A percentile compares a stretch with the other conserved stretches of the same genome.
These are phyloP conservation scores for Hydrocynus forskahlii DNA, from an alignment of 2,797 vertebrate species.

Conservation along the genomic window DNA sequence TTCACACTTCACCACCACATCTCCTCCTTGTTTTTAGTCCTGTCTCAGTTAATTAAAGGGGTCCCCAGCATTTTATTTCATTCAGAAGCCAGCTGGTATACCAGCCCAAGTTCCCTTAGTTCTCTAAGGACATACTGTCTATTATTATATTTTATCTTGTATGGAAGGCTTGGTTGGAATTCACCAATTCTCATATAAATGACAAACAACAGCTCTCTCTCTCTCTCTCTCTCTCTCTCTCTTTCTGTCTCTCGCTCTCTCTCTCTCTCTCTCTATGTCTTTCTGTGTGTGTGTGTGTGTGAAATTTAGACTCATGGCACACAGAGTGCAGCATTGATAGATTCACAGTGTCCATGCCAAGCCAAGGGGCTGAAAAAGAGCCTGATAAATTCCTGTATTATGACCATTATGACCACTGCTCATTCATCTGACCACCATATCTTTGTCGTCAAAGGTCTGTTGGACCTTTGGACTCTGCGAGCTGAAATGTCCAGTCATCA, in stretches of 20 bases:
- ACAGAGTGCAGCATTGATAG: constrained; percentile 47
- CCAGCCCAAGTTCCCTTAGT: too few relatives aligned
- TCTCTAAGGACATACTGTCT: too few relatives aligned
- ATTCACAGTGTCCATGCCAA: constrained; percentile 40
- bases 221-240: too few relatives aligned
- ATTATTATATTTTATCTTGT: too few relatives aligned
- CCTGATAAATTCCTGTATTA: constrained; percentile 47
- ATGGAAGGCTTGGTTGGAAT: too few relatives aligned
- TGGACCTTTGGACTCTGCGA: constrained; percentile 39
- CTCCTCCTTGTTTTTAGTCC: too few relatives aligned
- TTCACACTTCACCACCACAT: too few relatives aligned
- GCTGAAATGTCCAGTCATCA: constrained; percentile 40
- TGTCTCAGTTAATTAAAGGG: too few relatives aligned
- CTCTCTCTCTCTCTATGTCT: constrained; percentile 9
- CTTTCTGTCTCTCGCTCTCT: too few relatives aligned
- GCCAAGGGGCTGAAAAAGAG: constrained; percentile 27
- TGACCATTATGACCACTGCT: constrained; percentile 51
- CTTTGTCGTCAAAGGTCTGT: constrained; percentile 27
- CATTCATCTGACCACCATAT: constrained; percentile 37
- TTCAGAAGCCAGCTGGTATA: too few relatives aligned
- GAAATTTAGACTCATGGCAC: constrained; percentile 1
- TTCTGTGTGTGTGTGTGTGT: neutral
- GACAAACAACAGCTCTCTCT: neutral
- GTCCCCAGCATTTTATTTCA: too few relatives aligned
- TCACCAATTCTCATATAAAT: neutral